Evolutionary conservation across 1,140 invertebrate species (phyloP).

Genomic region (Zaprionus africanus): DNA sequence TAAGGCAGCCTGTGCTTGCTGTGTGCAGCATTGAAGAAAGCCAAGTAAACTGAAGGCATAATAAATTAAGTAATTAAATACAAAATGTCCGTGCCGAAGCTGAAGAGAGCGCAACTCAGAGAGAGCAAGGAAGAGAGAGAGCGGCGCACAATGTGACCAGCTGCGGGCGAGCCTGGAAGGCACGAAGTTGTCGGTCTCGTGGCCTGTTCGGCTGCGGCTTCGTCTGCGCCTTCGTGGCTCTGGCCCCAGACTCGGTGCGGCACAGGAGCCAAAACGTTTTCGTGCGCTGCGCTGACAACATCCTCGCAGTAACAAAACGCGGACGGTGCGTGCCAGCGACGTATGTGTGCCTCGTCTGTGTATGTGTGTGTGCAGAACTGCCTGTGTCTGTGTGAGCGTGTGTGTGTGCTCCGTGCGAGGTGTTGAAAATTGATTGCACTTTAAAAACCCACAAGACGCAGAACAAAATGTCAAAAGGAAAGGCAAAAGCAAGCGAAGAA

Average conservation of each 20-base stretch:
- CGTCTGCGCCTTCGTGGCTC: conserved; percentile 13
- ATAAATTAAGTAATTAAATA: conserved; percentile 77
- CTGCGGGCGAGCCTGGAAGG: conserved; percentile 27
- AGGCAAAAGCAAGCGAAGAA: conserved; percentile 10
- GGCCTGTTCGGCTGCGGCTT: conserved; percentile 14
- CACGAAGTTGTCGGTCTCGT: conserved; percentile 12
- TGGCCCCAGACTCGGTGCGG: conserved; percentile 25
- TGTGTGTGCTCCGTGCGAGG: conserved; percentile 41
- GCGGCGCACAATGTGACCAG: conserved; percentile 20
- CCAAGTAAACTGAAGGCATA: conserved; percentile 46
- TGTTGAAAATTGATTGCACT: conserved; percentile 75
- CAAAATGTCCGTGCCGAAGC: conserved; percentile 37
- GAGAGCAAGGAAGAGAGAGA: neutral
- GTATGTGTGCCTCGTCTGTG: conserved; percentile 7
- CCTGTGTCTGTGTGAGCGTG: conserved; percentile 4
- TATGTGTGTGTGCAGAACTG: conserved; percentile 50
- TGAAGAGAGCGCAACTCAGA: neutral
- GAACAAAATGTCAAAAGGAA: conserved; percentile 25
- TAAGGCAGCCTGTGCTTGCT: neutral
- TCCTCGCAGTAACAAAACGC: conserved; percentile 77
- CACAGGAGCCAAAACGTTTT: conserved; percentile 73
- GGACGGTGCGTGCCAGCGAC: conserved; percentile 66
- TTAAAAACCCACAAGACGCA: conserved; percentile 58
- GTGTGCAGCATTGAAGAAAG: conserved; percentile 41
- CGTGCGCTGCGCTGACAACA: conserved; percentile 81